Conservation (phyloP, 2,888 invertebrate species). For the Aelia acuminata region DNA sequence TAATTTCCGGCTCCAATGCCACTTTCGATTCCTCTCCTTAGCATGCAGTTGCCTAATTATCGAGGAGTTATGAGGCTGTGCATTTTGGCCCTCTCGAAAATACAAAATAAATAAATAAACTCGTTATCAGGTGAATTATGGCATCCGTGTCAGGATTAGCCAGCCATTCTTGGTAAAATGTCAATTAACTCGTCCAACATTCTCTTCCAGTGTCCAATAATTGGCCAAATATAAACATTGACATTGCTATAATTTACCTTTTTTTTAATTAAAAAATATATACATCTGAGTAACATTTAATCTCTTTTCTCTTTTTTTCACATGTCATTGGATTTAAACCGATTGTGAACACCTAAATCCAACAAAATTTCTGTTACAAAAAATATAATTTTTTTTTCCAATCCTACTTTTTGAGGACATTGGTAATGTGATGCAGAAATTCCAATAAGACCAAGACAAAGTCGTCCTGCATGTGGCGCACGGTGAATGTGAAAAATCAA, state of each 20-base stretch:
- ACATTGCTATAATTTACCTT: background rate
- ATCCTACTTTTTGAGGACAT: too few species aligned
- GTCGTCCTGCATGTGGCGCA: too few species aligned
- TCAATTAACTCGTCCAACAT: background rate
- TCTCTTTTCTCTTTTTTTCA: too few species aligned
- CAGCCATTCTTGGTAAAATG: background rate
- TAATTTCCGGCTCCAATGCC: background rate
- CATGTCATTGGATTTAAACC: too few species aligned
- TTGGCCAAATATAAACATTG: background rate
- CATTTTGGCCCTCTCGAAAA: background rate
- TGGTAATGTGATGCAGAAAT: too few species aligned
- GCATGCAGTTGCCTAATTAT: conserved; percentile 20
- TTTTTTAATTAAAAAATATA: background rate
- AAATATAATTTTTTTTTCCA: too few species aligned
- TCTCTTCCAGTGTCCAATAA: background rate
- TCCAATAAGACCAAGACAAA: too few species aligned
- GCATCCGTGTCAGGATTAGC: background rate
- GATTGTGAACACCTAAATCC: too few species aligned
- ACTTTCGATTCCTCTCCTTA: background rate
- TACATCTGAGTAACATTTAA: too few species aligned
- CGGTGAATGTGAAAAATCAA: too few species aligned
- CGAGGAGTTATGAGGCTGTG: background rate
- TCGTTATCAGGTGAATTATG: conserved; percentile 16
- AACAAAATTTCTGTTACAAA: too few species aligned
- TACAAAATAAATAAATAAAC: conserved; percentile 11